These are phyloP conservation scores for Apotomis betuletana DNA, from an alignment of 2,888 invertebrate genomes.

Conservation along the genomic window DNA sequence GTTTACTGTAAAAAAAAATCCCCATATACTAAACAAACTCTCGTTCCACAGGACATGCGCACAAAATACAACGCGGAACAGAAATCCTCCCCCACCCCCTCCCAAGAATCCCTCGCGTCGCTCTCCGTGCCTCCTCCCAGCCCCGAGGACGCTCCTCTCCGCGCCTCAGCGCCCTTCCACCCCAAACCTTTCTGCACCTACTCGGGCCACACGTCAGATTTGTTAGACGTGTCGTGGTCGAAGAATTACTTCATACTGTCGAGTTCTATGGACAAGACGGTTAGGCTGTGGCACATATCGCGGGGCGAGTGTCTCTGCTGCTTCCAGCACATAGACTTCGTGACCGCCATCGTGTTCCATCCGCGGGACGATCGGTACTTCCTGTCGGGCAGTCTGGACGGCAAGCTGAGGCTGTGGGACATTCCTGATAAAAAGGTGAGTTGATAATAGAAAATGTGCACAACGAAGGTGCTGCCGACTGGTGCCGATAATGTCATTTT, in stretches of 20 bases:
- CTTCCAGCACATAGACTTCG: constrained; percentile 99
- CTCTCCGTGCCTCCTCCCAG: constrained; percentile 76
- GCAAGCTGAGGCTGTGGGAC: constrained; percentile 99
- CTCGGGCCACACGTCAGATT: constrained; percentile 97
- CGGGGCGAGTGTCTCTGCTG: constrained; percentile 98
- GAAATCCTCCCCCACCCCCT: constrained; percentile 96
- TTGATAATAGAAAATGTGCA: neutral
- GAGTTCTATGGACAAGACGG: constrained; percentile 99
- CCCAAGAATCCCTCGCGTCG: constrained; percentile 94
- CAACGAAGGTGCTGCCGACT: too few relatives aligned
- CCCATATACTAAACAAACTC: constrained; percentile 1
- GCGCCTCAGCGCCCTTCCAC: constrained; percentile 90
- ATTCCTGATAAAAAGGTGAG: constrained; percentile 97
- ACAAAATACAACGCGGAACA: constrained; percentile 95
- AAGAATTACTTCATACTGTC: constrained; percentile 99
- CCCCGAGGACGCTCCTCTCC: constrained; percentile 84
- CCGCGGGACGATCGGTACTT: constrained; percentile 96
- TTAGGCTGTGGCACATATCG: constrained; percentile 97
- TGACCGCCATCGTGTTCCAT: constrained; percentile 99
- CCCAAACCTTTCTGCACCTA: constrained; percentile 96
- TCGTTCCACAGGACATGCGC: constrained; percentile 90
- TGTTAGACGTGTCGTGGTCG: constrained; percentile 99
- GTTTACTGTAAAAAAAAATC: too few relatives aligned
- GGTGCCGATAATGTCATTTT: too few relatives aligned
- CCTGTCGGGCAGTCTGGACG: constrained; percentile 98